Base-by-base conservation (phyloP, 2,888 invertebrate species). In the Flexamia atlantica region DNA sequence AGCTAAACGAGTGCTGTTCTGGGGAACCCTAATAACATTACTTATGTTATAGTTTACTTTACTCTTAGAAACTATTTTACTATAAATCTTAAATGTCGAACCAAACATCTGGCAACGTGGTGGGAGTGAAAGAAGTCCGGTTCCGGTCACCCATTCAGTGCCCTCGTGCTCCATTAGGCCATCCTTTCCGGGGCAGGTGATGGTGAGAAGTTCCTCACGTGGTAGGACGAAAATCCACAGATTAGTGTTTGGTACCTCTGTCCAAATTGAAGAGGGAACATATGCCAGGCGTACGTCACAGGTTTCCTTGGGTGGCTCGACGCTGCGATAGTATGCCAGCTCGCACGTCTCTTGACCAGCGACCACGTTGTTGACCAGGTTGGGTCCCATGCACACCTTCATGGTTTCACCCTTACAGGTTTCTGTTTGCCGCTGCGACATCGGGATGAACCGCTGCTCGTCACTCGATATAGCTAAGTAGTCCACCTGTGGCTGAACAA, bases 151-250 rank as follows among this genome's bases (percentile, higher is more conserved):
- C 42, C 46, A 76, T 4, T 46, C 76, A 7, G 76, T 46, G 3
- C 76, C 76, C 1, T 76, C 76, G 28, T 46, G 42, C 20, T 76
- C 76, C 12, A 9, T 23, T 14, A 46, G 28, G 7, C 50, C 76
- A 17, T 76, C 76, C 9, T 14, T 28, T 42, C 76, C 76, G 5
- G 76, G 76, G 28, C 76, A 76, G 28, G 76, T 76, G 42, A 50
- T 28, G 1, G 76, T 76, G 5, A 76, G n/a, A 0, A 76, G 12
- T 28, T 76, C 76, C 36, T 76, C 76, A 14, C 17, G 23, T 4
- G 76, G 76, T 46, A 76, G 2, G 12, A 76, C 76, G 23, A 76
- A 76, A 4, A 76, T 14, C 76, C 76, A 76, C 14, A 9, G 76
- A 50, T 76, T 14, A 3, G 46, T 50, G 23, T 25, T 28, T 14